These are phyloP conservation scores for Tamias sibiricus DNA, from an alignment of 2,113 vertebrate genomes.

Conservation along the genomic window DNA sequence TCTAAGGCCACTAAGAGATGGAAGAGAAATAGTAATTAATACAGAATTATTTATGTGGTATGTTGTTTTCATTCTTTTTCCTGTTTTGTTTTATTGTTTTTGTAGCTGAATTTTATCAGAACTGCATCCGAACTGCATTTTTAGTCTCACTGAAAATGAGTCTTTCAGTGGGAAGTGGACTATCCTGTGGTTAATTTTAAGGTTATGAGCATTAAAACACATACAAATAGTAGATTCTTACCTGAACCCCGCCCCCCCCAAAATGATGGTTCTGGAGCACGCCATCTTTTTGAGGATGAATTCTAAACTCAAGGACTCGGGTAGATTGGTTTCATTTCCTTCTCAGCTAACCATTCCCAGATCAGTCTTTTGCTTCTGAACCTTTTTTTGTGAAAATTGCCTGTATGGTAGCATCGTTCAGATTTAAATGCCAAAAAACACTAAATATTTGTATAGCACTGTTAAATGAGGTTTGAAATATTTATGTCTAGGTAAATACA, in stretches of 20 bases:
- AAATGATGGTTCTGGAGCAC: neutral
- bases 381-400: slow-evolving; percentile 50
- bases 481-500: slow-evolving; percentile 52
- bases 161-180: neutral
- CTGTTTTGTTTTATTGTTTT: slow-evolving; percentile 19
- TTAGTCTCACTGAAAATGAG: neutral
- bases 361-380: slow-evolving; percentile 6
- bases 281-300: slow-evolving; percentile 55
- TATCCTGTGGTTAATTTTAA: slow-evolving; percentile 5
- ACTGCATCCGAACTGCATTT: neutral
- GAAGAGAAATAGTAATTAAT: neutral
- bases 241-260: neutral
- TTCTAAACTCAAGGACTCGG: slow-evolving; percentile 16
- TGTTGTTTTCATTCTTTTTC: neutral
- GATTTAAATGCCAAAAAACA: slow-evolving; percentile 67
- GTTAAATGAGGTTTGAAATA: slow-evolving; percentile 49
- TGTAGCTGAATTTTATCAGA: neutral
- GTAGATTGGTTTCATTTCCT: slow-evolving; percentile 46
- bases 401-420: slow-evolving; percentile 55
- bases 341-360: neutral
- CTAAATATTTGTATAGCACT: slow-evolving; percentile 67
- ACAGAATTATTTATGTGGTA: neutral
- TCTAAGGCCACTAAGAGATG: neutral
- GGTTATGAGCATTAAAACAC: slow-evolving; percentile 8
- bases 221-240: slow-evolving; percentile 1